Conservation (phyloP, 2,113 vertebrate species). For the Steatornis caripensis region DNA sequence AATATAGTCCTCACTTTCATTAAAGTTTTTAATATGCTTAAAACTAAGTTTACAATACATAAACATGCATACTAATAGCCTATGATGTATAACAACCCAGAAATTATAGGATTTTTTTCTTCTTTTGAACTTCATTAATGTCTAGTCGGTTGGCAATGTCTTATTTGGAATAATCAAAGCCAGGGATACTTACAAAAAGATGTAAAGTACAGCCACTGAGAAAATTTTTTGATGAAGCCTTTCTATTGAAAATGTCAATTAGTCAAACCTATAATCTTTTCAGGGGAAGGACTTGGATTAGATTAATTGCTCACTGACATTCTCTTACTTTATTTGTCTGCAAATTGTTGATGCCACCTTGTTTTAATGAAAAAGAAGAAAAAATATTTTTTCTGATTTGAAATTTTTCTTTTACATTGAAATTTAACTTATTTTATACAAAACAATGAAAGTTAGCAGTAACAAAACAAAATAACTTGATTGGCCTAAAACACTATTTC, state of each 20-base stretch:
- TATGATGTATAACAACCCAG: neutral
- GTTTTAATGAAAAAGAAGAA: neutral
- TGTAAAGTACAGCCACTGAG: neutral
- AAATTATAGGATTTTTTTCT: neutral
- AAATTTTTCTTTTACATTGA: neutral
- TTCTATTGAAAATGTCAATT: neutral
- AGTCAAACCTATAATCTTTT: neutral
- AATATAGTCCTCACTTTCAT: neutral
- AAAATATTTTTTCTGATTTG: fast-evolving
- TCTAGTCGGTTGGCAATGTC: neutral
- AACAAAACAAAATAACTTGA: neutral
- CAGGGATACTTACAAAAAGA: neutral
- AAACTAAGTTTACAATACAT: neutral
- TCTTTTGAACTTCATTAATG: neutral
- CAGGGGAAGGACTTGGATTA: neutral
- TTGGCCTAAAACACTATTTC: neutral
- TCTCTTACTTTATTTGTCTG: neutral
- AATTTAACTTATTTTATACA: neutral
- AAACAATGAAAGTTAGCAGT: neutral
- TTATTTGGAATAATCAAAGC: neutral
- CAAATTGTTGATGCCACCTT: neutral
- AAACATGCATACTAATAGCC: neutral
- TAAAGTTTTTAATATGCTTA: neutral
- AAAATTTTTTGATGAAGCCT: neutral
- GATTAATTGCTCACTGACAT: neutral